Base-by-base conservation (phyloP, 2,113 vertebrate genomes). In the Maccullochella peelii region DNA sequence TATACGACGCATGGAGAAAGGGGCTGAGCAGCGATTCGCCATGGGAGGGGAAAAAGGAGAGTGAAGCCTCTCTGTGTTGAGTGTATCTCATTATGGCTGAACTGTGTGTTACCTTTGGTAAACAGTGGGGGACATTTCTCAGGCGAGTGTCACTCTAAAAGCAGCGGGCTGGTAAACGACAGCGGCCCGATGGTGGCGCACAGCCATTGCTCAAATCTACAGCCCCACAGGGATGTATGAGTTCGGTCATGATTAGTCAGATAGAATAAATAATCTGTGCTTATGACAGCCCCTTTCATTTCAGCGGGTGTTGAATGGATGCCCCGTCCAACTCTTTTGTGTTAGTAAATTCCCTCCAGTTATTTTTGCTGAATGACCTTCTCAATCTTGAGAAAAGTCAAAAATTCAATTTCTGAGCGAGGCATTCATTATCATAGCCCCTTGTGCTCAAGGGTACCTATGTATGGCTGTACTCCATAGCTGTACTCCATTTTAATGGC, bases 51-150 rank as follows among this genome's bases (percentile, higher is more conserved):
- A 27, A 8, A 0, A 23, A 36, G 44, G 76, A 80, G 81, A 75
- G 79, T 62, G 73, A 79, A 82, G 73, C 83, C 85, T 85, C 62
- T 87, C 87, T 78, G 82, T 87, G 84, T 72, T 80, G 73, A 85
- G 75, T 84, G 87, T 61, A 85, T 91, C 88, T 91, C 87, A 86
- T 93, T 92, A 89, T 71, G 65, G 62, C 76, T 95, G 91, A 94
- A 94, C 93, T 94, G 91, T 86, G 80, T n/a, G 87, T 93, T 92
- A 94, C 93, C 93, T 95, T 93, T 90, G 59, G 86, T 87, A 93
- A 95, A 93, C 92, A 92, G 88, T 84, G 61, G 82, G 71, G 78
- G 50, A 79, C 80, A 79, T 91, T 90, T 87, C 91, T 91, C 88
- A 84, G 77, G 68, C 75, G 59, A 67, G 82, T 61, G 16, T 78